Evolutionary conservation across 37 sponge, comb jelly and placozoan species (phyloP).

Genomic region (Tethya wilhelma): DNA sequence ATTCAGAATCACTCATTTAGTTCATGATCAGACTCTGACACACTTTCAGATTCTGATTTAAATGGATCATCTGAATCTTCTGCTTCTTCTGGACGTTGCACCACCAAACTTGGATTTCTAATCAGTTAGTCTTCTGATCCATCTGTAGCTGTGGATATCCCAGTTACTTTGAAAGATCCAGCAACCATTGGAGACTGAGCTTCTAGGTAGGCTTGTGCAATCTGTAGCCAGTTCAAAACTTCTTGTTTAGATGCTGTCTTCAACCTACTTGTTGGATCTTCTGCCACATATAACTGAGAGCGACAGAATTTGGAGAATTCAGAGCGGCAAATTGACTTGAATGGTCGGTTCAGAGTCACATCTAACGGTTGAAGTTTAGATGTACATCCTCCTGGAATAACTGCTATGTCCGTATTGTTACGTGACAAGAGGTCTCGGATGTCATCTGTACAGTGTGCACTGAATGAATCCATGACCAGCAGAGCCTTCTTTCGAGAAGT

Average conservation of each 20-base stretch:
- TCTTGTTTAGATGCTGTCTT: conserved; percentile 12
- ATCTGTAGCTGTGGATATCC: neutral
- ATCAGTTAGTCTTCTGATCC: conserved; percentile 5
- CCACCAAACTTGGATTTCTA: neutral
- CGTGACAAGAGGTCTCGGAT: no score
- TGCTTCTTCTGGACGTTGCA: neutral
- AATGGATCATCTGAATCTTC: conserved; percentile 14
- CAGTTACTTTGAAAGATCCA: neutral
- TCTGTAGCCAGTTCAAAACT: neutral
- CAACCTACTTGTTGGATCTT: neutral
- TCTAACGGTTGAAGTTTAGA: conserved; percentile 4
- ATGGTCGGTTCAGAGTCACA: neutral
- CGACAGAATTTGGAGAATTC: neutral
- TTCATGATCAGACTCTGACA: neutral
- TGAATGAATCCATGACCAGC: conserved; percentile 20
- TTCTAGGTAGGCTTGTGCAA: neutral
- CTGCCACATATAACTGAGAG: neutral
- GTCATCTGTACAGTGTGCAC: conserved; percentile 3
- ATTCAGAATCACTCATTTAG: no score
- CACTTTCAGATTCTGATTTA: neutral
- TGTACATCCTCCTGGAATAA: conserved; percentile 22
- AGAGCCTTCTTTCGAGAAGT: neutral
- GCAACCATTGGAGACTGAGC: neutral
- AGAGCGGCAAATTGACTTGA: neutral
- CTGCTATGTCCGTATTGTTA: neutral